Evolutionary conservation across 2,113 vertebrate genomes (phyloP).

Genomic region (Thryonomys swinderianus): DNA sequence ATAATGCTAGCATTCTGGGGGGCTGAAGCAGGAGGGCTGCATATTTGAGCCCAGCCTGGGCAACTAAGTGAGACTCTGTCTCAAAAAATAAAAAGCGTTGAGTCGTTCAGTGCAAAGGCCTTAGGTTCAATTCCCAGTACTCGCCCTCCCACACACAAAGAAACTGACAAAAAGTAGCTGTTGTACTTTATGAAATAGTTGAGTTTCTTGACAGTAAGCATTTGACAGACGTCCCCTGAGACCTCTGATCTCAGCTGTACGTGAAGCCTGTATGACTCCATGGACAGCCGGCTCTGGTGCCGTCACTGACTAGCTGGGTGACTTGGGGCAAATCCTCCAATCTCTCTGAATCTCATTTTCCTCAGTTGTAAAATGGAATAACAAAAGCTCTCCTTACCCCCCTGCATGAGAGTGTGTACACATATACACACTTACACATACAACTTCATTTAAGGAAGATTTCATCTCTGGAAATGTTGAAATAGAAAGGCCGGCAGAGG

Average conservation of each 20-base stretch:
- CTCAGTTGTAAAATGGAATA: neutral
- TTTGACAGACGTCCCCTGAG: neutral
- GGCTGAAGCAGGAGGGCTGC: neutral
- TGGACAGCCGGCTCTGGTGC: neutral
- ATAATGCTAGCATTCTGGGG: neutral
- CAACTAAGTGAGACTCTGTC: neutral
- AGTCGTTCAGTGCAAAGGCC: neutral
- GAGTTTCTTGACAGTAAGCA: neutral
- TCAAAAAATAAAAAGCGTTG: neutral
- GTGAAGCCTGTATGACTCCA: neutral
- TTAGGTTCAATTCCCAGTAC: neutral
- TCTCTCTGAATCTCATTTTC: constrained; percentile 25
- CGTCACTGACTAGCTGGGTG: constrained; percentile 8
- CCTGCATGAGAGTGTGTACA: neutral
- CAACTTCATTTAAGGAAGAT: neutral
- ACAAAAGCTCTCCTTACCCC: neutral
- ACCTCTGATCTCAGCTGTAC: neutral
- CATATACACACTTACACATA: neutral
- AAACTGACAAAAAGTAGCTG: neutral
- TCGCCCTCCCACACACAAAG: neutral
- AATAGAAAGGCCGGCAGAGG: neutral
- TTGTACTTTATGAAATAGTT: constrained; percentile 16
- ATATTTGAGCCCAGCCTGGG: neutral
- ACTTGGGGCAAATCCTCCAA: neutral
- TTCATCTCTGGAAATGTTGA: neutral